Conservation (phyloP, 2,888 invertebrate species). For the Neria commutata region DNA sequence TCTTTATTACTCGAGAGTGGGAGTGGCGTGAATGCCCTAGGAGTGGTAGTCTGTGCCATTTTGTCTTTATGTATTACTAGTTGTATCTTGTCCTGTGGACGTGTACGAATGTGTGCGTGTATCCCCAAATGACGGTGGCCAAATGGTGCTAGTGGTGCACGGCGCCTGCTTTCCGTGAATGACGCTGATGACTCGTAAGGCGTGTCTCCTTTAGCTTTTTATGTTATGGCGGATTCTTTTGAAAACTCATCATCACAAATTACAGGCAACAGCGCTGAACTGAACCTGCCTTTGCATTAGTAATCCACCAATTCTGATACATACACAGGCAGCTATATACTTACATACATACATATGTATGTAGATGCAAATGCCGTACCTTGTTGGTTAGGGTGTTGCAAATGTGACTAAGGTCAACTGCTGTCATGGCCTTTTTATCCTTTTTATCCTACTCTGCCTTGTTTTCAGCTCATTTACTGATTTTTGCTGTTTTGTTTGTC, state of each 20-base stretch:
- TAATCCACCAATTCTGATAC: background rate
- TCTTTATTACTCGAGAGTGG: background rate
- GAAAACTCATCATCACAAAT: no score
- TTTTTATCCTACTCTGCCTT: background rate
- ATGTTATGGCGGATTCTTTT: background rate
- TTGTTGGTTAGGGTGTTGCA: background rate
- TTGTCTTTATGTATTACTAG: background rate
- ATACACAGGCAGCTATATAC: background rate
- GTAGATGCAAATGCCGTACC: background rate
- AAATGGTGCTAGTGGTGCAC: conserved; percentile 11
- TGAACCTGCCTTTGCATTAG: no score
- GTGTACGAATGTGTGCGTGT: conserved; percentile 13
- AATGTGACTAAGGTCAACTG: background rate
- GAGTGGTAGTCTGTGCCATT: background rate
- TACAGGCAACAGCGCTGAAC: no score
- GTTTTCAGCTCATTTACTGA: conserved; percentile 1
- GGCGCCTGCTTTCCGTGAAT: background rate
- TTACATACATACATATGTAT: background rate
- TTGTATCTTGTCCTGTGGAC: background rate
- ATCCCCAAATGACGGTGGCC: conserved; percentile 4
- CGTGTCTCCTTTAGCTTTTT: conserved; percentile 1
- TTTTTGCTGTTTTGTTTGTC: conserved; percentile 17
- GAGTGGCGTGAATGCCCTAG: background rate
- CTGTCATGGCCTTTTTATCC: background rate
- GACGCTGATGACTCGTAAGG: background rate